A percentile compares a stretch with the other conserved stretches of the same genome.
Evolutionary conservation across 2,113 vertebrate genomes (phyloP).

Genomic region (Phycodurus eques): DNA sequence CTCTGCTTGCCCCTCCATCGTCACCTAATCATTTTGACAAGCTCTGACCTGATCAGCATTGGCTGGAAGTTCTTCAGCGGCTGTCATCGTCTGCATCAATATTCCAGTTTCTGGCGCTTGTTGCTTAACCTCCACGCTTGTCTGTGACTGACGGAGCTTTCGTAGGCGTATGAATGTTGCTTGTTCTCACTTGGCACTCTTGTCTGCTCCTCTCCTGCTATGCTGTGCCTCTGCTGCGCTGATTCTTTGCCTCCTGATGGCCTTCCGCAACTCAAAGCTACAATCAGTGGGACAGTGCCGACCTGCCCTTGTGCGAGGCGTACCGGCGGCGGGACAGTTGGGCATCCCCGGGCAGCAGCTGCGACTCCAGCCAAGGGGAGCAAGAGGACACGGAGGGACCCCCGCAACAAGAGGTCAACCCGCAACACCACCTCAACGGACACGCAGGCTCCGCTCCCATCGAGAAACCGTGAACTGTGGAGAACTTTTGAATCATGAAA

Average conservation of each 20-base stretch:
- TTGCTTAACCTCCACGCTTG: conserved; percentile 39
- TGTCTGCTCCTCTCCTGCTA: conserved; percentile 55
- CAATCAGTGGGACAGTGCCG: conserved; percentile 88
- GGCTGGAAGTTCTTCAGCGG: background rate
- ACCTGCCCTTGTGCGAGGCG: conserved; percentile 91
- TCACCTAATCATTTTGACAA: conserved; percentile 43
- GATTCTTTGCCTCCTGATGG: conserved; percentile 65
- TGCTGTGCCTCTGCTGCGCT: conserved; percentile 43
- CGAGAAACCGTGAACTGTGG: conserved; percentile 45
- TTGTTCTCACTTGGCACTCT: conserved; percentile 65
- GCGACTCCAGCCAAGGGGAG: conserved; percentile 65
- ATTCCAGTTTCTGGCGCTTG: conserved; percentile 31
- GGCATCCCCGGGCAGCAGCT: conserved; percentile 74
- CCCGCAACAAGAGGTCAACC: conserved; percentile 66
- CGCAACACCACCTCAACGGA: conserved; percentile 79
- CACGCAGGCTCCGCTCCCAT: conserved; percentile 67
- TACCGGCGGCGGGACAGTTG: conserved; percentile 83
- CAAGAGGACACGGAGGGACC: conserved; percentile 59
- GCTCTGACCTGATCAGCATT: background rate
- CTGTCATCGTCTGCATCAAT: background rate
- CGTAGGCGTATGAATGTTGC: conserved; percentile 40
- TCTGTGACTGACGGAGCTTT: conserved; percentile 19
- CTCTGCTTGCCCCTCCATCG: conserved; percentile 49
- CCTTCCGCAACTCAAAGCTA: conserved; percentile 84
- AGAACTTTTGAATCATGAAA: background rate